phyloP scores from a whole-genome alignment of 1,140 invertebrate genomes.

The Drosophila novamexicana region DNA sequence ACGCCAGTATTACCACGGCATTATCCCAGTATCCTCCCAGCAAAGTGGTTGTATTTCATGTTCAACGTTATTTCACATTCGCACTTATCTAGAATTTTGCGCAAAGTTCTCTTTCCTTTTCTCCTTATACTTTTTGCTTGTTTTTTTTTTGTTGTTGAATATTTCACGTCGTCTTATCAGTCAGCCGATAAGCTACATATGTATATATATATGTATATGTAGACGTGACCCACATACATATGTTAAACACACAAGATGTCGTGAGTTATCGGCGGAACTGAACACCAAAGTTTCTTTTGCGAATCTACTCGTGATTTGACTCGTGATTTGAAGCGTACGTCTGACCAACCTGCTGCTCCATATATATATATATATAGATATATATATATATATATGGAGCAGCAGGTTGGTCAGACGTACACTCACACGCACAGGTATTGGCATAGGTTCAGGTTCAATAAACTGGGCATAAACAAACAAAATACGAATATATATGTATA shows the following conservation, averaged over 20 bases:
- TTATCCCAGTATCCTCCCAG: not conserved
- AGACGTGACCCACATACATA: conserved; percentile 38
- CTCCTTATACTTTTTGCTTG: too few relatives aligned
- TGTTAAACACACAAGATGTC: not conserved
- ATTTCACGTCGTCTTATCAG: conserved; percentile 43
- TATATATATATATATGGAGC: not conserved
- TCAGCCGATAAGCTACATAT: not conserved
- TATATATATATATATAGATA: not conserved
- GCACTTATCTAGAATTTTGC: conserved; percentile 27
- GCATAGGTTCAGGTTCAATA: conserved; percentile 69
- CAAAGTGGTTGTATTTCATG: not conserved
- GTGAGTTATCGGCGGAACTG: not conserved
- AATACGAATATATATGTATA: not conserved
- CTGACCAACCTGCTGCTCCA: too few relatives aligned
- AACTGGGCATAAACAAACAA: conserved; percentile 49
- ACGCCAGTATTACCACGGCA: not conserved
- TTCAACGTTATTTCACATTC: conserved; percentile 49
- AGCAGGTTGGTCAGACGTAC: not conserved
- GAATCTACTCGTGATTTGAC: not conserved
- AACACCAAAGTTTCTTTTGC: not conserved
- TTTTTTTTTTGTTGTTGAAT: not conserved
- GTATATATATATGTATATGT: not conserved
- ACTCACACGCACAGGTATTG: conserved; percentile 34
- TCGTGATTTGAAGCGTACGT: not conserved
- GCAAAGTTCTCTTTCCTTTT: not conserved